Evolutionary conservation across 2,888 invertebrate genomes (phyloP), one percentile per base, ranked within the genome.

Genomic region (Penaeus monodon): DNA sequence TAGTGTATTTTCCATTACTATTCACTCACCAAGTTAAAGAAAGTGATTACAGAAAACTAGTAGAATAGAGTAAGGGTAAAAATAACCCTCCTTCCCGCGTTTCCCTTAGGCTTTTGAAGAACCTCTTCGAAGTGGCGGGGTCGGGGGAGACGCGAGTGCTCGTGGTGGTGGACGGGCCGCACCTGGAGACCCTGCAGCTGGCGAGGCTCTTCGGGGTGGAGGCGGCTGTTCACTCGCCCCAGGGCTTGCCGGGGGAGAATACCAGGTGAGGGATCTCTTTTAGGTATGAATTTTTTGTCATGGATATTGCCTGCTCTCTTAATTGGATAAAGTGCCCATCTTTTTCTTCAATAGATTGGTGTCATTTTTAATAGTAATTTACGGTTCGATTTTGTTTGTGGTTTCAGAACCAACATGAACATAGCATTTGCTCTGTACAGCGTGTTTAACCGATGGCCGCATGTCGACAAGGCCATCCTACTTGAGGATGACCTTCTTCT

Each of bases 401-500:
- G 12, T 24, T 44, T 44, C 77, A 87, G 87, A 76, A 87, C 84
- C 2, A 87, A 87, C 74, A 84, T 57, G 38, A 87, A 87, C 83
- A 78, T 87, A 29, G 83, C 80, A 64, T 87, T 84, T n/a, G 84
- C 84, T 57, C 74, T 87, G n/a, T 63, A 80, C 27, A 33, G 70
- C 33, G 87, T 65, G 20, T 66, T 87, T 27, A 27, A 29, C 2
- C 73, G 33, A 29, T 87, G 79, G 79, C 87, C 87, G 0, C 64
- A 57, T 1, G 79, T 66, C 17, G 66, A 83, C 74, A 87, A 87
- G 74, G 83, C 68, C 83, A 87, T 87, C 33, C 38, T 87, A n/a
- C 79, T 87, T n/a, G 87, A 87, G 38, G 87, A 87, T 33, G 87
- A 87, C 84, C 84, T 87, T n/a, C 20, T 87, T 1, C 66, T 87